Percentiles rank a stretch among this genome's conserved stretches.
Conservation (phyloP, 1,140 invertebrate species). For the Drosophila asahinai region DNA sequence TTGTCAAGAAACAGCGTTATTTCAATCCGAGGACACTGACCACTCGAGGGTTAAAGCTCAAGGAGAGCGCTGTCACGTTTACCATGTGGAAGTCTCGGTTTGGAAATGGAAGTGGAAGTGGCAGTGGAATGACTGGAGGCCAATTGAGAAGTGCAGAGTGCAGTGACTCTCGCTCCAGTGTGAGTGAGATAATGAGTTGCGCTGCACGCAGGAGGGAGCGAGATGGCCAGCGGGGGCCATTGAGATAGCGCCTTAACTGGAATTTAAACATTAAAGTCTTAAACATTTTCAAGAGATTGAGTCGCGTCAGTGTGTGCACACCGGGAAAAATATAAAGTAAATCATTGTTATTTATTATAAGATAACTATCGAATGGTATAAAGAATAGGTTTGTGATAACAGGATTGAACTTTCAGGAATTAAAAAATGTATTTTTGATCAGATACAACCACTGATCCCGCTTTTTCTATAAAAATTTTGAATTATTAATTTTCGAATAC, state of each 20-base stretch:
- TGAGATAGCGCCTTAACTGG: slow-evolving; percentile 12
- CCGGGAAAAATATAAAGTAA: not conserved
- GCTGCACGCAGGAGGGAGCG: not conserved
- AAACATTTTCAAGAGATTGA: slow-evolving; percentile 2
- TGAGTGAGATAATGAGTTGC: slow-evolving; percentile 47
- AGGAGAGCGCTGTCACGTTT: slow-evolving; percentile 4
- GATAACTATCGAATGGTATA: too few species aligned
- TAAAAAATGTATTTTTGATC: too few species aligned
- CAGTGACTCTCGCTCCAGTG: slow-evolving; percentile 33
- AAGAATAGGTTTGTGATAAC: not conserved
- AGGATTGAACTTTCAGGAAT: not conserved
- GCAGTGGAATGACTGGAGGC: slow-evolving; percentile 13
- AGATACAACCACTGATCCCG: too few species aligned
- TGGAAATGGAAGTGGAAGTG: slow-evolving; percentile 26
- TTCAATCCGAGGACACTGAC: not conserved
- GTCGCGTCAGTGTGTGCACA: not conserved
- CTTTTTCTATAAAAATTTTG: too few species aligned
- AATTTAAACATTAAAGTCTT: slow-evolving; percentile 1
- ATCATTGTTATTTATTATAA: too few species aligned
- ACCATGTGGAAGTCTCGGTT: slow-evolving; percentile 36
- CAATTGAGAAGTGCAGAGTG: slow-evolving; percentile 49
- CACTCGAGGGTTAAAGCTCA: slow-evolving; percentile 6
- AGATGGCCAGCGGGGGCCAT: slow-evolving; percentile 3
- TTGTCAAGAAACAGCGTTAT: not conserved
- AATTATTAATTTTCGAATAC: too few species aligned